Base-by-base conservation (phyloP, 1,140 invertebrate species). In the Brachionus paranguensis region DNA sequence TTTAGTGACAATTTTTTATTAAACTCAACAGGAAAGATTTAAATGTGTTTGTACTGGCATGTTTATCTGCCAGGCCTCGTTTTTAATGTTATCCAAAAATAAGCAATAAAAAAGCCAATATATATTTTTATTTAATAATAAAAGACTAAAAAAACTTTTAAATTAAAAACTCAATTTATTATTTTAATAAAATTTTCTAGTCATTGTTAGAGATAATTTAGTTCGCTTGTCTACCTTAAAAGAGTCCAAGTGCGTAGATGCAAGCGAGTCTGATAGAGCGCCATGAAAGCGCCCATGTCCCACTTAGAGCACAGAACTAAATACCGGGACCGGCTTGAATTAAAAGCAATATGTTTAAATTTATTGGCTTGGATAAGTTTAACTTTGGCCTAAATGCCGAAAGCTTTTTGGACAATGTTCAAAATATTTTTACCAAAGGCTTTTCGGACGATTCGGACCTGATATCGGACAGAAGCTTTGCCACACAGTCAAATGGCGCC, bases 381-480 rank as follows among this genome's bases (percentile, higher is more conserved):
- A 27, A 50, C n/a, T 50, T 76, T 76, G n/a, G 27, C 20, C 72
- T 76, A 27, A 81, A 65, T 47, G 41, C 78, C 7, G 43, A 60
- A 45, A 41, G 45, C 14, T 41, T 81, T 29, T 20, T 81, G 6
- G 41, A 81, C 37, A 81, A 81, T 81, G 37, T 81, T 64, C 78
- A 81, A 81, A 68, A 81, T 64, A 55, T 64, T 64, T 64, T 81
- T 45, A 81, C 20, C 12, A 64, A 64, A 81, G 78, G 78, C 78
- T 81, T 81, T 47, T 64, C 78, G n/a, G 78, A 81, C 41, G 78
- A 81, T 27, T 81, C 78, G 24, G 78, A 81, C 60, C 12, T 45
- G 10, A 20, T 33, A 33, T 64, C 53, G n/a, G 78, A 68, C 17
- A 60, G 47, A 20, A 68, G 78, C 29, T 68, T 37, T 33, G 27